Conservation (phyloP, 2,113 vertebrate species). For the Neotoma lepida region DNA sequence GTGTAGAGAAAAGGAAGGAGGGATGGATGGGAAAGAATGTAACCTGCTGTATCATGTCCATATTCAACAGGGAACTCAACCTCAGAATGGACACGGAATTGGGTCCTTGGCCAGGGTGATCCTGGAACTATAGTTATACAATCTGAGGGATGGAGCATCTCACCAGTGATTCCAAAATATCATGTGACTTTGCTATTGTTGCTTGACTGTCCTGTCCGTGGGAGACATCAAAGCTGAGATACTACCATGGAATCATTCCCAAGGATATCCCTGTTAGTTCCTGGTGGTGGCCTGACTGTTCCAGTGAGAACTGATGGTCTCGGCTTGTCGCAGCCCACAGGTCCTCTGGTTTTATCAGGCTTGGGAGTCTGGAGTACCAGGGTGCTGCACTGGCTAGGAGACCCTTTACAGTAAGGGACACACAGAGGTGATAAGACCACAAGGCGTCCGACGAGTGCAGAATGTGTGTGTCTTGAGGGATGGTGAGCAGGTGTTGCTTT, state of each 20-base stretch:
- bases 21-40: not conserved
- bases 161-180: rapidly evolving
- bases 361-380: not conserved
- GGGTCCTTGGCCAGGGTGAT: not conserved
- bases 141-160: not conserved
- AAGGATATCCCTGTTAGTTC: rapidly evolving
- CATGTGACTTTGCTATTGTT: not conserved
- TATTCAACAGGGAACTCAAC: not conserved
- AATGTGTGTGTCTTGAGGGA: not conserved
- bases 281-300: rapidly evolving
- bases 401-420: not conserved
- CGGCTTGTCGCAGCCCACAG: too few relatives aligned
- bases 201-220: not conserved
- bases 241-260: not conserved
- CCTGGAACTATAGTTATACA: rapidly evolving
- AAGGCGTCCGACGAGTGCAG: too few relatives aligned
- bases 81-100: rapidly evolving
- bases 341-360: not conserved
- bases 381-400: not conserved
- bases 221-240: not conserved
- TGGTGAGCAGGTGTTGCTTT: not conserved
- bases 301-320: not conserved
- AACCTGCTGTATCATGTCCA: rapidly evolving
- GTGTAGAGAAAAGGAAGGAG: not conserved
- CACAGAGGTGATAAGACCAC: not conserved